phyloP scores from a whole-genome alignment of 2,113 vertebrate genomes.

The Turdus rufiventris region DNA sequence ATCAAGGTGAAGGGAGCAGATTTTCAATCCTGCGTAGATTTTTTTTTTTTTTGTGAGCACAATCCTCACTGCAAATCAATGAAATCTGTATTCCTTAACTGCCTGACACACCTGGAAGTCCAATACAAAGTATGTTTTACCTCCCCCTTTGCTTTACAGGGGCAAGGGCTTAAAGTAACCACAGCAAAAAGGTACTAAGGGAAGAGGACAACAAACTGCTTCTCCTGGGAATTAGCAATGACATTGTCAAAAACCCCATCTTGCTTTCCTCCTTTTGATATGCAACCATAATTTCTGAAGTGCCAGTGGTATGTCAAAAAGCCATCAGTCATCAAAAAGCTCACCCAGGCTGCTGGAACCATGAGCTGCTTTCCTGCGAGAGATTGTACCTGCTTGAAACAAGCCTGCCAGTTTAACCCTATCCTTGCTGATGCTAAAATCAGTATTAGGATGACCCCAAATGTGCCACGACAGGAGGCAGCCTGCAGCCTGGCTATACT shows the following conservation, averaged over 20 bases:
- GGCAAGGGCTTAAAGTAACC: neutral
- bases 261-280: neutral
- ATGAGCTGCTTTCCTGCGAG: neutral
- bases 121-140: neutral
- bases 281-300: neutral
- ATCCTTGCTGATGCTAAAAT: neutral
- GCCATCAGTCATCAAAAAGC: neutral
- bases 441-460: accelerated
- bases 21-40: neutral
- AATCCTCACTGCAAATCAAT: neutral
- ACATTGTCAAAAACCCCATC: neutral
- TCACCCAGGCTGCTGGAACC: neutral
- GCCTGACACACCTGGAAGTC: neutral
- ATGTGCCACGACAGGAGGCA: neutral
- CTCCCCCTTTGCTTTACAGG: neutral
- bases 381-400: neutral
- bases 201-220: neutral
- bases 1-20: neutral
- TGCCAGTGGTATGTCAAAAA: neutral
- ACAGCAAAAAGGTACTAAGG: neutral
- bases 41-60: neutral
- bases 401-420: constrained; percentile 15
- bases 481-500: accelerated
- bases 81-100: neutral
- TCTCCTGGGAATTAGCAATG: neutral